Evolutionary conservation across 2,797 vertebrate genomes (phyloP).

Genomic region (Euthynnus affinis): DNA sequence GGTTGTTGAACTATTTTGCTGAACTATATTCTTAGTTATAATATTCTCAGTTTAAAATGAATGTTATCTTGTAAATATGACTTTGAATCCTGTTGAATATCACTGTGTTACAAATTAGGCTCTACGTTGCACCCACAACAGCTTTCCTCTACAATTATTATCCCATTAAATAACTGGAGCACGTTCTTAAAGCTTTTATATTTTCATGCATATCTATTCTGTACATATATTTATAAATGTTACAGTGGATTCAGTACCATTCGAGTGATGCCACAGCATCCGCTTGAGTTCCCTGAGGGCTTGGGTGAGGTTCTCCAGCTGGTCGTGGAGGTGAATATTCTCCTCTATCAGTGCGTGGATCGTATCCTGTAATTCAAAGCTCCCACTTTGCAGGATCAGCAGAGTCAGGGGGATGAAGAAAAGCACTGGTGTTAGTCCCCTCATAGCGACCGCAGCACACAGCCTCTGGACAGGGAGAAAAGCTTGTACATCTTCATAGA

Average conservation of each 20-base stretch:
- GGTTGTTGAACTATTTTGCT: neutral
- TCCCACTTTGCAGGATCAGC: constrained; percentile 61
- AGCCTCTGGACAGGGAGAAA: constrained; percentile 7
- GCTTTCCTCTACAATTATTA: neutral
- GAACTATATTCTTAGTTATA: no score
- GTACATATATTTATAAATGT: neutral
- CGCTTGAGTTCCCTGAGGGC: constrained; percentile 86
- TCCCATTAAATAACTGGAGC: neutral
- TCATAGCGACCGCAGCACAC: constrained; percentile 60
- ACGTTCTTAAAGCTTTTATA: neutral
- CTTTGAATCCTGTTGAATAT: neutral
- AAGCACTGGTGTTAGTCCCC: constrained; percentile 32
- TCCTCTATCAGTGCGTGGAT: constrained; percentile 88
- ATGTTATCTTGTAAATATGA: neutral
- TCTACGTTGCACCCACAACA: neutral
- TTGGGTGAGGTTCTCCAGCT: constrained; percentile 88
- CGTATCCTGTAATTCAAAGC: constrained; percentile 89
- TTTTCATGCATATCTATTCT: neutral
- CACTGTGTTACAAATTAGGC: neutral
- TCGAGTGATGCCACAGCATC: constrained; percentile 84
- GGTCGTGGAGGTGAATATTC: constrained; percentile 88
- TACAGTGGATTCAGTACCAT: constrained; percentile 73
- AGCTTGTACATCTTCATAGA: constrained; percentile 50
- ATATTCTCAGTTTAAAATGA: no score
- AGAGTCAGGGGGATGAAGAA: constrained; percentile 63